These are phyloP conservation scores for Halictus rubicundus DNA, from an alignment of 1,140 invertebrate species.

Conservation along the genomic window DNA sequence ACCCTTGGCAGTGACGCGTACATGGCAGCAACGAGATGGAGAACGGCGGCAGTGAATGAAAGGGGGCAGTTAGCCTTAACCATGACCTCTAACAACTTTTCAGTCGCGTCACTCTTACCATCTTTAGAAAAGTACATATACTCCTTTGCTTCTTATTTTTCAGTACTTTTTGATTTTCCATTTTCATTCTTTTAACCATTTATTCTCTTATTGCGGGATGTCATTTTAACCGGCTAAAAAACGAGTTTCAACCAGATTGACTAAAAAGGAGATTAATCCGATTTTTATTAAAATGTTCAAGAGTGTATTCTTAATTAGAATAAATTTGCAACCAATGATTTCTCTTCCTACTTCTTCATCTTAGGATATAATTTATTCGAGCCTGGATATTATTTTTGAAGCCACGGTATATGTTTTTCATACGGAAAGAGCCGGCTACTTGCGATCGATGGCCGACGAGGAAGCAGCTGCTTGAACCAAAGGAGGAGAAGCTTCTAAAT, in stretches of 20 bases:
- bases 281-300: no score
- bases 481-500: slow-evolving; percentile 51
- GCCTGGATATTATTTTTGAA: not conserved
- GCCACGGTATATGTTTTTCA: slow-evolving; percentile 18
- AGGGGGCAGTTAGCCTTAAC: slow-evolving; percentile 51
- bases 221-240: no score
- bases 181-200: not conserved
- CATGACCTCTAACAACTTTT: slow-evolving; percentile 54
- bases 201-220: not conserved
- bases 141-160: not conserved
- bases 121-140: slow-evolving; percentile 8
- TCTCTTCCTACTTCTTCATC: not conserved
- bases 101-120: not conserved
- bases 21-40: slow-evolving; percentile 19
- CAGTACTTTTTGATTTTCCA: not conserved
- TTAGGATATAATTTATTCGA: not conserved
- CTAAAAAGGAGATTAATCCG: no score
- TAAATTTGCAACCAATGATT: not conserved
- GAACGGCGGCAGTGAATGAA: slow-evolving; percentile 21
- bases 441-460: slow-evolving; percentile 57
- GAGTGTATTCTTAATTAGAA: no score
- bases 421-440: slow-evolving; percentile 34
- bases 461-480: slow-evolving; percentile 56
- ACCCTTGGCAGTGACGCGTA: slow-evolving; percentile 46
- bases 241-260: no score